Evolutionary conservation across 2,797 vertebrate genomes (phyloP).

Genomic region (Gymnodraco acuticeps): DNA sequence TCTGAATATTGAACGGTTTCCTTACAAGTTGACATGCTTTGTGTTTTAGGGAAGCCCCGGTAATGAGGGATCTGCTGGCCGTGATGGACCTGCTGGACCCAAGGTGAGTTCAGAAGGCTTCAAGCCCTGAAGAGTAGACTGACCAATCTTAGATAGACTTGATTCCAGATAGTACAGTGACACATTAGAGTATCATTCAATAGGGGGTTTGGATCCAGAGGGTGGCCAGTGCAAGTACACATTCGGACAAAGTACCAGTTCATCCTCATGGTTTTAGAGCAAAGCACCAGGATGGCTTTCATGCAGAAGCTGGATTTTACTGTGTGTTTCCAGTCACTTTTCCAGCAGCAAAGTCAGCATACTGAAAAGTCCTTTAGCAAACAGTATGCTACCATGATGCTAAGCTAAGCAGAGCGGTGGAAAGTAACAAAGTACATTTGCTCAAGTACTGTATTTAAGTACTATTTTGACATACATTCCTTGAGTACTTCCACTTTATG

Average conservation of each 20-base stretch:
- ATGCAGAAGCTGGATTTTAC: no score
- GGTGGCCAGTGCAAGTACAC: no score
- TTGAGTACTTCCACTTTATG: no score
- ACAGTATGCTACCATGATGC: neutral
- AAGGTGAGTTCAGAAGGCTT: constrained; percentile 85
- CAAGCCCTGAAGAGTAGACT: neutral
- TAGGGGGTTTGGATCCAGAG: no score
- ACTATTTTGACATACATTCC: no score
- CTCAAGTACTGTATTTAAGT: neutral
- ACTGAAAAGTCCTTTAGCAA: neutral
- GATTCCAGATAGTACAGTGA: neutral
- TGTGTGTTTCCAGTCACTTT: no score
- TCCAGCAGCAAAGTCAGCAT: neutral
- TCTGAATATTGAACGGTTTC: neutral
- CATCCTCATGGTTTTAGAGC: no score
- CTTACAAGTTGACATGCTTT: constrained; percentile 19
- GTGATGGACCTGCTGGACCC: constrained; percentile 92
- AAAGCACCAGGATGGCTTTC: no score
- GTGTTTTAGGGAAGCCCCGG: constrained; percentile 90
- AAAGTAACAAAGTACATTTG: neutral
- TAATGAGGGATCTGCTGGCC: constrained; percentile 92
- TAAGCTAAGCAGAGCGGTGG: neutral
- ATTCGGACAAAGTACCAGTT: no score
- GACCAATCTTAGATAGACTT: neutral
- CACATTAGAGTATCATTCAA: no score